These are phyloP conservation scores for Tyria jacobaeae DNA, from an alignment of 2,888 invertebrate genomes.

Conservation along the genomic window DNA sequence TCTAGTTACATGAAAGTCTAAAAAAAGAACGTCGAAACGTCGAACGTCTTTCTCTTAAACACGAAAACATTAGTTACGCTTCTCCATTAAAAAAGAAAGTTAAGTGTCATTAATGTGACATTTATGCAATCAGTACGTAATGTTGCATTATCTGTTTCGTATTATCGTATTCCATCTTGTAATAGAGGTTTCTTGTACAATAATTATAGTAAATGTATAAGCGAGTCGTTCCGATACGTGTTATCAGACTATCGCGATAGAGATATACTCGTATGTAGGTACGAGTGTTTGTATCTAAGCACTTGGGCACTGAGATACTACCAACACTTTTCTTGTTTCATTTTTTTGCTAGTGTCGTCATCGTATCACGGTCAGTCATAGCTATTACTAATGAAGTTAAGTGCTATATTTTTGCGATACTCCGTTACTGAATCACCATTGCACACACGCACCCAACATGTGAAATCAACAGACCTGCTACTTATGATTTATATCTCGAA, in stretches of 20 bases:
- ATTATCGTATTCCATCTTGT: background rate
- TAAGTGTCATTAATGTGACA: conserved; percentile 16
- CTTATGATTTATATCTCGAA: background rate
- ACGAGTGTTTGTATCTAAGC: conserved; percentile 16
- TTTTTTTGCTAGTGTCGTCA: conserved; percentile 45
- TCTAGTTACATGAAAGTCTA: background rate
- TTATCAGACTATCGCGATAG: conserved; percentile 10
- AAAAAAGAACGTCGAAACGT: background rate
- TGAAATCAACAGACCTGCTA: conserved; percentile 18
- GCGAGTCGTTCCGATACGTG: conserved; percentile 13
- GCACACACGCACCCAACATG: conserved; percentile 28
- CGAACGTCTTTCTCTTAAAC: too few relatives aligned
- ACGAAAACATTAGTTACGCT: background rate
- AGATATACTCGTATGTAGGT: too few relatives aligned
- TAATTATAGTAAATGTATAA: background rate
- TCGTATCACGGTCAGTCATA: conserved; percentile 41
- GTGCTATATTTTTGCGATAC: conserved; percentile 39
- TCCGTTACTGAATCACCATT: conserved; percentile 47
- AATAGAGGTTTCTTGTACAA: conserved; percentile 1
- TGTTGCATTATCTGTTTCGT: background rate
- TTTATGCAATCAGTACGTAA: conserved; percentile 21
- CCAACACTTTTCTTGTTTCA: conserved; percentile 28
- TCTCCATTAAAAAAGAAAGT: conserved; percentile 6
- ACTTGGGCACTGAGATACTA: conserved; percentile 24
- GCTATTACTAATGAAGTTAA: conserved; percentile 37